Conservation (phyloP, 2,113 vertebrate species). For the Cygnus atratus region DNA sequence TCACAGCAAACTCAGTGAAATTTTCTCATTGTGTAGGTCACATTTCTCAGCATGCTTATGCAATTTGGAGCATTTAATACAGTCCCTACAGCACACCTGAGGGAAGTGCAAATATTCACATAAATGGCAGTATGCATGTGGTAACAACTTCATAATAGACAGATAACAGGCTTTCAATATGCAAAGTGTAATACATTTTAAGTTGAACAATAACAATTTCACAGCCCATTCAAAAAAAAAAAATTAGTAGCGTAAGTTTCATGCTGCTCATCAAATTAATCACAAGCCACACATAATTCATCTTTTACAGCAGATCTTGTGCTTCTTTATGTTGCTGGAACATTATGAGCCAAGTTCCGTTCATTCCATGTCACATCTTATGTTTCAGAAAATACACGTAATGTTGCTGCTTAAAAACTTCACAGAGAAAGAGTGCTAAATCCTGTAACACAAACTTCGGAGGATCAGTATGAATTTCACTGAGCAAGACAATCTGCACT, state of each 20-base stretch:
- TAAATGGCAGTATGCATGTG: fast-evolving
- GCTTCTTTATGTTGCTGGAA: neutral
- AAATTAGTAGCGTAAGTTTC: neutral
- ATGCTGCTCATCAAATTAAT: neutral
- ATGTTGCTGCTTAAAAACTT: neutral
- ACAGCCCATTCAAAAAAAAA: neutral
- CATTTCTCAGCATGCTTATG: neutral
- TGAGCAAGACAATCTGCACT: neutral
- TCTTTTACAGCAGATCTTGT: neutral
- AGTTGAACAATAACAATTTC: neutral
- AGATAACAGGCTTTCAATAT: neutral
- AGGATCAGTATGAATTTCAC: neutral
- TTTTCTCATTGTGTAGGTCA: neutral
- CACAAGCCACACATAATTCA: neutral
- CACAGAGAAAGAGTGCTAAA: neutral
- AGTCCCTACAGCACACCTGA: neutral
- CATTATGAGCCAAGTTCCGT: neutral
- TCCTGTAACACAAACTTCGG: neutral
- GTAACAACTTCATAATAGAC: neutral
- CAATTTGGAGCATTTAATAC: neutral
- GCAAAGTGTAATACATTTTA: neutral
- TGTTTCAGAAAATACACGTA: neutral
- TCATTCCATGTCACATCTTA: neutral
- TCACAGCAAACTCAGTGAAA: neutral
- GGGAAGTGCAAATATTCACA: neutral